Base-by-base conservation (phyloP, 2,113 vertebrate species). In the Coracopsis vasa region DNA sequence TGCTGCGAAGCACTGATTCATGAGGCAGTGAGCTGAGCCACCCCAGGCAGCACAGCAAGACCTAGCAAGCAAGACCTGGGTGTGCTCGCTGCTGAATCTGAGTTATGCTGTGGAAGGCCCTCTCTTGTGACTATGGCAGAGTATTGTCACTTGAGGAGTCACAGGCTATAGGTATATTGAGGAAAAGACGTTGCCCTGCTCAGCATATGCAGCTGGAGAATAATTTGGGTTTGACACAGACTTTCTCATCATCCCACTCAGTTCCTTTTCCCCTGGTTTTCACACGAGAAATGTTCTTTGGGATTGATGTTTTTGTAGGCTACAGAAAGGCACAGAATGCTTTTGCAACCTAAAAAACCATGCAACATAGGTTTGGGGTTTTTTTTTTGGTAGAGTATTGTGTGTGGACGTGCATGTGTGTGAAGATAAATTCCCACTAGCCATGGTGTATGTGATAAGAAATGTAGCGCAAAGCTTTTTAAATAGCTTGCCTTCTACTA, bases 401-500 rank as follows among this genome's bases (percentile, higher is more conserved):
- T 79, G 56, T 75, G 89, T 75, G 88, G 80, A 85, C 61, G 84
- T 79, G 80, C 75, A 74, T 70, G 66, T 71, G 51, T 79, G 56
- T 81, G 80, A 73, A 94, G 94, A 48, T 83, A 67, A 81, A 86
- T 84, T 88, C 85, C 50, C 35, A 27, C 72, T 71, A 86, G 66
- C 65, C 19, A 7, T 11, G 11, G 35, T 48, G 37, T 91, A 93
- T 92, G 65, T 28, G 65, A 28, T 75, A 91, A 95, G 69, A 86
- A 96, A 88, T 72, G 64, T 65, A 89, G 61, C 2, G 20, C 72
- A 93, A 88, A 80, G 69, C 42, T 81, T 93, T 95, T 88, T 61
- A 95, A 95, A 92, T 69, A 86, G 51, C 86, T 93, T 74, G 44
- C 80, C 58, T 93, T 96, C 72, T 35, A 41, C 77, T 86, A n/a